These are phyloP conservation scores for Eleutherodactylus coqui DNA, from an alignment of 2,797 vertebrate genomes.

Conservation along the genomic window DNA sequence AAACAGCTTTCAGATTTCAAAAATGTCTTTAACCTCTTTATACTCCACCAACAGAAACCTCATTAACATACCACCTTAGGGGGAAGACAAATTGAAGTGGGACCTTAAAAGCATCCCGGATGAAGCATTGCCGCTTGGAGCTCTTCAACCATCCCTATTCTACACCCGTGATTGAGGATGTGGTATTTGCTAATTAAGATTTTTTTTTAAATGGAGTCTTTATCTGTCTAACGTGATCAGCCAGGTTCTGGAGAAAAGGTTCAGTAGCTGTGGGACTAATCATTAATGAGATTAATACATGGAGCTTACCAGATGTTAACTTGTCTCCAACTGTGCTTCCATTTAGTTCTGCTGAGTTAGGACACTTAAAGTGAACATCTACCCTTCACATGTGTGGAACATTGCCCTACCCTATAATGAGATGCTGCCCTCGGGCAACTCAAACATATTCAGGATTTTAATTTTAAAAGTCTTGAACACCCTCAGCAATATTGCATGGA, in stretches of 20 bases:
- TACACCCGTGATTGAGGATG: constrained; percentile 21
- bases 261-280: constrained; percentile 21
- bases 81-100: constrained; percentile 29
- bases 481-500: neutral
- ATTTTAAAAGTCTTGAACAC: neutral
- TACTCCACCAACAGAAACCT: constrained; percentile 13
- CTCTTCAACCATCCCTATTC: neutral
- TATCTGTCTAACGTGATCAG: constrained; percentile 2
- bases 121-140: neutral
- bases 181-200: constrained; percentile 20
- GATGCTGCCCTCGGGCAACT: neutral
- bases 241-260: constrained; percentile 8
- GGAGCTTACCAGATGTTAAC: constrained; percentile 15
- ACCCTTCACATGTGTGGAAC: neutral
- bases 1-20: neutral
- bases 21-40: constrained; percentile 32
- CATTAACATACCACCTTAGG: constrained; percentile 39
- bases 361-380: neutral
- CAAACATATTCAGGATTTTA: neutral
- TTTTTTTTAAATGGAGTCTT: neutral
- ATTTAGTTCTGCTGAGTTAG: neutral
- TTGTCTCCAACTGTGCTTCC: neutral
- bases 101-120: constrained; percentile 15
- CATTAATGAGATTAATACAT: constrained; percentile 33
- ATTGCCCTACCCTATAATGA: neutral